Percentiles rank a stretch among this genome's conserved stretches.
Evolutionary conservation across 2,888 invertebrate genomes (phyloP).

Genomic region (Azorinus chamasolen): DNA sequence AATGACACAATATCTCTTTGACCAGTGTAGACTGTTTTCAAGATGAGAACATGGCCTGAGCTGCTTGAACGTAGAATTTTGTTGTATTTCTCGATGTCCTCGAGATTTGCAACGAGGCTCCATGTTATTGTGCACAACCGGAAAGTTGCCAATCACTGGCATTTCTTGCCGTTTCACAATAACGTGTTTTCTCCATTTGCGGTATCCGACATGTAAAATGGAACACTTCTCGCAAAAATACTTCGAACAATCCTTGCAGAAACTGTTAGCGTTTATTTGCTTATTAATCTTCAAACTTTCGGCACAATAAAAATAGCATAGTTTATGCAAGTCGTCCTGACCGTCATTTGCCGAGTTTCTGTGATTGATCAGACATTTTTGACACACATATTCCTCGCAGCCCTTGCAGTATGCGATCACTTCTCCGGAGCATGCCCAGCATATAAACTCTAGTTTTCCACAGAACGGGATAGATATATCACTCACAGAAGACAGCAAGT

Average conservation of each 20-base stretch:
- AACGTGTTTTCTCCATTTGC: slow-evolving; percentile 13
- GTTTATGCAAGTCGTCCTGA: slow-evolving; percentile 2
- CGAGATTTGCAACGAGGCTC: too few relatives aligned
- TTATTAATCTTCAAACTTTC: slow-evolving; percentile 29
- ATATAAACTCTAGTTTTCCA: not conserved
- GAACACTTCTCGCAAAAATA: slow-evolving; percentile 25
- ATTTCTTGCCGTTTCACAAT: slow-evolving; percentile 19
- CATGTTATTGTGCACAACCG: not conserved
- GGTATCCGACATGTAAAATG: slow-evolving; percentile 18
- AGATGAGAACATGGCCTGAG: too few relatives aligned
- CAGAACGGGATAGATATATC: not conserved
- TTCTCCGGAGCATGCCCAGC: not conserved
- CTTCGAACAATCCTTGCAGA: slow-evolving; percentile 15
- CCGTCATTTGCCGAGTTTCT: not conserved
- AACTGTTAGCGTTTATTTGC: slow-evolving; percentile 7
- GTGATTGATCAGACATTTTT: slow-evolving; percentile 19
- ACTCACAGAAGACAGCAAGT: not conserved
- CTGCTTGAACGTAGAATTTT: too few relatives aligned
- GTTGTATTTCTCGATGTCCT: too few relatives aligned
- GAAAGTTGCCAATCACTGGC: slow-evolving; percentile 8
- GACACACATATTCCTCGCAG: slow-evolving; percentile 18
- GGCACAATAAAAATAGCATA: slow-evolving; percentile 9
- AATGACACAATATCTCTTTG: too few relatives aligned
- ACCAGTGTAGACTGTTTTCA: too few relatives aligned
- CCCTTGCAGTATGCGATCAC: slow-evolving; percentile 18